phyloP scores from a whole-genome alignment of 2,888 invertebrate species.

The Spisula solida region DNA sequence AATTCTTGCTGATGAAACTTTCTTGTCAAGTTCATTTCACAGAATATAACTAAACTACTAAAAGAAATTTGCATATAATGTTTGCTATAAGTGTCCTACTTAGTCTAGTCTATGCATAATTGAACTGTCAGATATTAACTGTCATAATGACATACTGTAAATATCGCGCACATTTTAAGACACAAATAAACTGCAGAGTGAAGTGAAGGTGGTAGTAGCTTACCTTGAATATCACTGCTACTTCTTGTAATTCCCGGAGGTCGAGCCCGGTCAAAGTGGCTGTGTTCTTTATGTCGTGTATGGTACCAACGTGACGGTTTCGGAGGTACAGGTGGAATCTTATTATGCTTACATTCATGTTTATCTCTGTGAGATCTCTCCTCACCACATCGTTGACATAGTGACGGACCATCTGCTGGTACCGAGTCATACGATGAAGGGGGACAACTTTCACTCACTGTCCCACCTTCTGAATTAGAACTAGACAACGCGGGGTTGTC shows the following conservation, averaged over 20 bases:
- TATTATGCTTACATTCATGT: conserved; percentile 62
- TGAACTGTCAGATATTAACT: too few species aligned
- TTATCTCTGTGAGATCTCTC: conserved; percentile 43
- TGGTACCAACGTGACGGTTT: conserved; percentile 68
- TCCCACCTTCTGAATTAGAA: conserved; percentile 41
- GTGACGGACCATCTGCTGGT: conserved; percentile 12
- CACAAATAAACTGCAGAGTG: too few species aligned
- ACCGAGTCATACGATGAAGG: conserved; percentile 48
- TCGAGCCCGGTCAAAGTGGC: conserved; percentile 69
- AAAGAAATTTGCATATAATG: too few species aligned
- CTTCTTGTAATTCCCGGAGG: conserved; percentile 59
- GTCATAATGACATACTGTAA: too few species aligned
- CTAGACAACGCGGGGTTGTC: conserved; percentile 53
- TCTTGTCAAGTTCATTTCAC: too few species aligned
- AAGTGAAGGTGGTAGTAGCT: background rate
- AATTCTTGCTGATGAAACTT: too few species aligned
- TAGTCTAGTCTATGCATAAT: too few species aligned
- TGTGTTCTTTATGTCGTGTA: conserved; percentile 63
- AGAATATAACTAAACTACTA: too few species aligned
- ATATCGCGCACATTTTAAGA: too few species aligned
- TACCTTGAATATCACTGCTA: conserved; percentile 62
- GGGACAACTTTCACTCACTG: conserved; percentile 50
- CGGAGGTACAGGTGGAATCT: conserved; percentile 72
- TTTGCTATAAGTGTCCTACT: too few species aligned
- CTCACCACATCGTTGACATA: conserved; percentile 64